A percentile compares a stretch with the other conserved stretches of the same genome.
phyloP scores from a whole-genome alignment of 1,140 invertebrate species.

The Palaemon carinicauda region DNA sequence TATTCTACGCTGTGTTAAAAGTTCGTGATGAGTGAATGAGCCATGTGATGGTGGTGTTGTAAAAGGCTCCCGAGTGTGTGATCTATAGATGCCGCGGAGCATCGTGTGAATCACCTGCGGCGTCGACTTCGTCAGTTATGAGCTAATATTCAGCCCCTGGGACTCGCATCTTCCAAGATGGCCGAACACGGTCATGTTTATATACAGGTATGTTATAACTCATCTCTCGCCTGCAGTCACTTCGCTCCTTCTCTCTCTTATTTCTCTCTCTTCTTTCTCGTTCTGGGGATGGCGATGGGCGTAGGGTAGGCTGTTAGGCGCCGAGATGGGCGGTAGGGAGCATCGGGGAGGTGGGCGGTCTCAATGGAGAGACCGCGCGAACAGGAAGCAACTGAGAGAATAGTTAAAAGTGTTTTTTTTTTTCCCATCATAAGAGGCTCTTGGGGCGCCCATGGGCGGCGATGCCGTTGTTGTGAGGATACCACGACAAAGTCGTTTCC shows the following conservation, averaged over 20 bases:
- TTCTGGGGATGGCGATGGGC: background rate
- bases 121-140: slow-evolving; percentile 38
- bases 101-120: background rate
- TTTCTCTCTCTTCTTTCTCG: too few relatives aligned
- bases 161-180: slow-evolving; percentile 45
- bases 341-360: slow-evolving; percentile 20
- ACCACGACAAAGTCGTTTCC: too few relatives aligned
- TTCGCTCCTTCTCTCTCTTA: background rate
- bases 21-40: slow-evolving; percentile 13
- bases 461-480: background rate
- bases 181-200: slow-evolving; percentile 56
- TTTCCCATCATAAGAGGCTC: too few relatives aligned
- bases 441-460: background rate
- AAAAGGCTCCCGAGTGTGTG: background rate
- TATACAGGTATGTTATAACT: slow-evolving; percentile 48
- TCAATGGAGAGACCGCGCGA: background rate
- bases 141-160: slow-evolving; percentile 32
- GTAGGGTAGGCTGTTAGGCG: background rate
- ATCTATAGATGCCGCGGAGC: slow-evolving; percentile 10
- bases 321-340: background rate
- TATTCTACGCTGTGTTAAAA: background rate
- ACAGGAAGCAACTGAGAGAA: background rate
- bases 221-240: background rate
- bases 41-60: background rate
- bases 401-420: background rate